Evolutionary conservation across 2,888 invertebrate genomes (phyloP), one percentile per base, ranked within the genome.

Genomic region (Hecatera dysodea): DNA sequence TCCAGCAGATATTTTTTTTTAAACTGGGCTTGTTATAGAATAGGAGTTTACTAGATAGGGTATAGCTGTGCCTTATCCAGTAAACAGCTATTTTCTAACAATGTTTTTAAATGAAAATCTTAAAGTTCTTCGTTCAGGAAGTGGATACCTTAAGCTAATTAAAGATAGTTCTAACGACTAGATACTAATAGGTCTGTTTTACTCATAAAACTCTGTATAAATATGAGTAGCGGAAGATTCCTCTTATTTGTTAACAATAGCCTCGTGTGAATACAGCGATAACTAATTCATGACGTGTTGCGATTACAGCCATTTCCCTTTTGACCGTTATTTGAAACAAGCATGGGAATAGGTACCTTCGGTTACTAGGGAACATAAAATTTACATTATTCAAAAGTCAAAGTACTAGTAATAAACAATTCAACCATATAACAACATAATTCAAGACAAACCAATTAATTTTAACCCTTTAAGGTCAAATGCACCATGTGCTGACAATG

Each of bases 391-490:
- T 74, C 5, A 42, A 42, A 11, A 29, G 8, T 9, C 1, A 24
- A 29, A 44, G 6, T 29, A 46, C n/a, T 5, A 53, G 8, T 19
- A 39, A 22, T 53, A 53, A 53, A 39, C 22, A 74, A 36, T 44
- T 63, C 24, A 29, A 29, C 22, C 2, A 39, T 22, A 29, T 39
- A 42, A n/a, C 12, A 29, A 39, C 29, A 66, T 53, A 29, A 74
- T 6, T 67, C n/a, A 75, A 0, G 17, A 12, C 12, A 39, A 39
- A 39, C 4, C 12, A 29, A 46, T 66, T 24, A 66, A 33, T 24
- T 39, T 9, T 44, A 46, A 22, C 44, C 22, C 6, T 36, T 55
- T 5, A 39, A 46, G 27, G 11, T 52, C 36, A 36, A 9, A 29
- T 29, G 19, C 3, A 27, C 1, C 2, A 1, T 11, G 24, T 7